Evolutionary conservation across 2,113 vertebrate species (phyloP), one percentile per base, ranked within the genome.

Genomic region (Spheniscus mendiculus): DNA sequence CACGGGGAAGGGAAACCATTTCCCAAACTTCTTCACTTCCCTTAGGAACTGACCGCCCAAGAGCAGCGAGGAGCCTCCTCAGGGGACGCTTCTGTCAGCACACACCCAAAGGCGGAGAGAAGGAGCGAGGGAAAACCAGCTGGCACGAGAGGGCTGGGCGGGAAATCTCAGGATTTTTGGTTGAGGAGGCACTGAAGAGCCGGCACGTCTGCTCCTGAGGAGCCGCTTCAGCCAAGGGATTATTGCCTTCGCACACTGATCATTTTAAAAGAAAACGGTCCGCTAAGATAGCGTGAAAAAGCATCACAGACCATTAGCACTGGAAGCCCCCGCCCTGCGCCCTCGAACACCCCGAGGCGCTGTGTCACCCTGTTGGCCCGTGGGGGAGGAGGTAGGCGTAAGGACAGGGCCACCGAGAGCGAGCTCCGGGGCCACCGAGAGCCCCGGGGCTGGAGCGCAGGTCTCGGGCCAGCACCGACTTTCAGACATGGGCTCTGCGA

Each of bases 271-370:
- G 22, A 36, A 63, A 91, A 62, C 11, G 3, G 7, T 11, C 42
- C 21, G 1, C 55, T 42, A n/a, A 29, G 34, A 15, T 2, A 27
- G 34, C 0, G 1, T 4, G 6, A 11, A 70, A 58, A 53, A 80
- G n/a, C 65, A 29, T 2, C 47, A 2, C 0, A 8, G 53, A 12
- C 26, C 15, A 8, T 42, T 1, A 29, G 65, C 20, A 7, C 62
- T n/a, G 30, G 52, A 16, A 36, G 23, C 2, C 38, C 79, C 45
- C 3, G 0, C 40, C 20, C 9, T 5, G 13, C 9, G 12, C 65
- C 6, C 10, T 5, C 69, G 6, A 29, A 18, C 30, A 20, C 4
- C 30, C 55, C 3, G 2, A 3, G 2, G 3, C 1, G 2, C 45
- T 17, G 59, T 1, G 10, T 34, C 87, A n/a, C 50, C 20, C 38